Conservation (phyloP, 2,797 vertebrate species). For the Semotilus atromaculatus region DNA sequence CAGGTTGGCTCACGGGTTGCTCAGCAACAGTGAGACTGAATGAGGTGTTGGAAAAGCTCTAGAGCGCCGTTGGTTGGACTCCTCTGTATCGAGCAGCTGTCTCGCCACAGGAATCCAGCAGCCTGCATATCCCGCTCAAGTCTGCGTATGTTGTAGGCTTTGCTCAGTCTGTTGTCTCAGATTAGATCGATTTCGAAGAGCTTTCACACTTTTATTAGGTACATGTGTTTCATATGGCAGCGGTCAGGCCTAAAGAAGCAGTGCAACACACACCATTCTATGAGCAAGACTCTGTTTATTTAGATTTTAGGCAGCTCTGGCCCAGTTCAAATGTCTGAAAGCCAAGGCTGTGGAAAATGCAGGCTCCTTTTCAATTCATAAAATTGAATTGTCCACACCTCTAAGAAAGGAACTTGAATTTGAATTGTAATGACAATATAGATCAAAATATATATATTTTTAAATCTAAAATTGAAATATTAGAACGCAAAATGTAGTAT, state of each 20-base stretch:
- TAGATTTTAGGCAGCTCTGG: constrained; percentile 4
- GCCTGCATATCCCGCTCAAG: constrained; percentile 68
- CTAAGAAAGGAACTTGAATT: neutral
- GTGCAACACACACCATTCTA: constrained; percentile 51
- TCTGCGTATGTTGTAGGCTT: constrained; percentile 70
- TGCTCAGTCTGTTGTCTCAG: constrained; percentile 69
- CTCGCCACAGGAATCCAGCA: constrained; percentile 69
- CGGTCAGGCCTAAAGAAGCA: constrained; percentile 59
- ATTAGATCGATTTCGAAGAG: constrained; percentile 63
- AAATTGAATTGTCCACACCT: neutral
- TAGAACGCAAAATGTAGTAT: no score
- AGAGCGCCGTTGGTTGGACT: constrained; percentile 71
- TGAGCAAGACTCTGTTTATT: constrained; percentile 1
- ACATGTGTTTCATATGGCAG: constrained; percentile 52
- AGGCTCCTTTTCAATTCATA: neutral
- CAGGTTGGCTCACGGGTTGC: constrained; percentile 72
- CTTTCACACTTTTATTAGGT: constrained; percentile 51
- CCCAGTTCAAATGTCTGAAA: neutral
- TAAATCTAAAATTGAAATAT: no score
- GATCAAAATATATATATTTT: neutral
- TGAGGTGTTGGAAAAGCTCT: constrained; percentile 72
- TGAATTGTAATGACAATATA: neutral
- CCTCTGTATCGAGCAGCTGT: constrained; percentile 59
- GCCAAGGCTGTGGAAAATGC: neutral
- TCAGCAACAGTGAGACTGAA: constrained; percentile 72